phyloP scores from a whole-genome alignment of 2,797 vertebrate species.

The Eutrigla gurnardus region DNA sequence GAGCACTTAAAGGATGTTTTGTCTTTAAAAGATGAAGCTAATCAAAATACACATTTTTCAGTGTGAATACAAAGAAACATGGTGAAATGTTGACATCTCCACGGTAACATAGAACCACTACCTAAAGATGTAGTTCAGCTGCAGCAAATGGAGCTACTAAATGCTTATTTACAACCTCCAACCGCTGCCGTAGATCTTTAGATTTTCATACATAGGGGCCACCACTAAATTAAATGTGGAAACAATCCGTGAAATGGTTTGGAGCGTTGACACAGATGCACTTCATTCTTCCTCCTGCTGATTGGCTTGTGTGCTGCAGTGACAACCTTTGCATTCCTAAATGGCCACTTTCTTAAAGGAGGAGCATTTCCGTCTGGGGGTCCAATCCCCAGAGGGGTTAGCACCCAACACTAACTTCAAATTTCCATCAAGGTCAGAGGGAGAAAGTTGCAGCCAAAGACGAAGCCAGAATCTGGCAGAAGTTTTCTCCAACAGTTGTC shows the following conservation, averaged over 20 bases:
- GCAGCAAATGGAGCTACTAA: not conserved
- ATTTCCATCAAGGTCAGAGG: slow-evolving; percentile 53
- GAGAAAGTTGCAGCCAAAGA: slow-evolving; percentile 16
- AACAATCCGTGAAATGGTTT: slow-evolving; percentile 33
- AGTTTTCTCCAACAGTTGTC: slow-evolving; percentile 52
- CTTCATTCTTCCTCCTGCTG: slow-evolving; percentile 10
- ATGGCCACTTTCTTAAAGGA: not conserved
- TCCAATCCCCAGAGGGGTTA: too few species aligned
- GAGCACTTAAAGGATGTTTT: too few species aligned
- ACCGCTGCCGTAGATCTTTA: slow-evolving; percentile 31
- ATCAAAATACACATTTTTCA: not conserved
- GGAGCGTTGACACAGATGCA: slow-evolving; percentile 1
- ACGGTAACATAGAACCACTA: slow-evolving; percentile 1
- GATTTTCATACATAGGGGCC: slow-evolving; percentile 25
- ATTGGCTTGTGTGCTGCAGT: not conserved
- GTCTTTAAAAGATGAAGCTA: not conserved
- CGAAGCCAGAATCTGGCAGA: slow-evolving; percentile 14
- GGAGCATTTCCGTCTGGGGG: not conserved
- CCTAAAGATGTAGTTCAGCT: slow-evolving; percentile 11
- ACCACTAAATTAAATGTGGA: slow-evolving; percentile 18
- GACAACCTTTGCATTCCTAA: slow-evolving; percentile 19
- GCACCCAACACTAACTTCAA: not conserved
- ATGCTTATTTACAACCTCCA: slow-evolving; percentile 34
- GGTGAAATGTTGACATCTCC: not conserved
- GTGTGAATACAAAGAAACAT: not conserved